phyloP scores from a whole-genome alignment of 2,113 vertebrate species.

The Oophaga pumilio region DNA sequence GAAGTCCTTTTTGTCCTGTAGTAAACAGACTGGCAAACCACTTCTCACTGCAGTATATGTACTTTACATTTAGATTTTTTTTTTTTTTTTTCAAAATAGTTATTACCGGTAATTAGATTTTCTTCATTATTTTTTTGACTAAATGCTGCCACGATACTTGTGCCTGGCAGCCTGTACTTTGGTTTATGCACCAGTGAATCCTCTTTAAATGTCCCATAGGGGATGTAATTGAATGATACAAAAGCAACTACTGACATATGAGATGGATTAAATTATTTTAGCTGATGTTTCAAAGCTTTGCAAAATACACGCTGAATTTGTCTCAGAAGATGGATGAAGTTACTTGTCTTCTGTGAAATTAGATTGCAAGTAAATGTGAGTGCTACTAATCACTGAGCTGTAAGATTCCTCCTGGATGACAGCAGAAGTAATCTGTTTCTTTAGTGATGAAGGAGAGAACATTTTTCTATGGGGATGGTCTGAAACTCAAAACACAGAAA shows the following conservation, averaged over 20 bases:
- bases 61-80: not conserved
- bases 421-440: not conserved
- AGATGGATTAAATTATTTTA: constrained; percentile 31
- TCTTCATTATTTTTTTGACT: not conserved
- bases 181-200: not conserved
- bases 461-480: not conserved
- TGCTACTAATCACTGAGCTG: not conserved
- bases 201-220: constrained; percentile 7
- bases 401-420: not conserved
- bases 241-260: constrained; percentile 23
- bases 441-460: not conserved
- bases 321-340: constrained; percentile 5
- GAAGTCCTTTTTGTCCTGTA: not conserved
- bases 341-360: not conserved
- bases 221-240: constrained; percentile 30
- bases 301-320: not conserved
- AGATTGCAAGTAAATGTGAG: not conserved
- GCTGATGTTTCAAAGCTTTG: not conserved
- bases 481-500: not conserved
- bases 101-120: not conserved
- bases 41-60: not conserved
- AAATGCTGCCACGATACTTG: not conserved
- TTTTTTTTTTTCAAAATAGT: not conserved
- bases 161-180: not conserved
- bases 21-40: not conserved